phyloP scores from a whole-genome alignment of 2,888 invertebrate species.

The Kuschelorhynchus macadamiae region DNA sequence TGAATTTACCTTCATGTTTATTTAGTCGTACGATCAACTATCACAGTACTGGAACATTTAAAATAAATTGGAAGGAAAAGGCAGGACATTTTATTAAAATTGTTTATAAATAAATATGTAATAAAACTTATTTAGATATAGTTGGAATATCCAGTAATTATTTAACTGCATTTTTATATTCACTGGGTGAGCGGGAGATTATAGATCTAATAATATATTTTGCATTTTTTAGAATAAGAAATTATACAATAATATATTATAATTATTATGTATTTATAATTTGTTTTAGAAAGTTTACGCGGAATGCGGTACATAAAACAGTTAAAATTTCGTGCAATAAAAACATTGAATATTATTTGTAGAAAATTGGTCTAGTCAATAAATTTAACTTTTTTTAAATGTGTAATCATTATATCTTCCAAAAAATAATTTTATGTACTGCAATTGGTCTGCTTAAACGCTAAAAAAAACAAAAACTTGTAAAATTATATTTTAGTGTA shows the following conservation, averaged over 20 bases:
- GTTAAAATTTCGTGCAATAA: slow-evolving; percentile 54
- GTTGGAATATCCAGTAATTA: no score
- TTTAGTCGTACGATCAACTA: no score
- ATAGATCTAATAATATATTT: slow-evolving; percentile 49
- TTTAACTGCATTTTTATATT: slow-evolving; percentile 54
- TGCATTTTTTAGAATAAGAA: slow-evolving; percentile 51
- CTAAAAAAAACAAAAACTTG: neutral
- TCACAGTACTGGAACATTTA: no score
- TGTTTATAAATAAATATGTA: no score
- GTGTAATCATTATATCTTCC: neutral
- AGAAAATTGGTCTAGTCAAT: slow-evolving; percentile 34
- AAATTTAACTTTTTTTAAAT: slow-evolving; percentile 5
- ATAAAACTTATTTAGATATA: no score
- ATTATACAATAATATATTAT: slow-evolving; percentile 55
- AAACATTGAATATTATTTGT: no score
- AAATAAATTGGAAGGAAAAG: no score
- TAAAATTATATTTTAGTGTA: slow-evolving; percentile 33
- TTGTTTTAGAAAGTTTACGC: slow-evolving; percentile 55
- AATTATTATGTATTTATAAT: no score
- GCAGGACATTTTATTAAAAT: no score
- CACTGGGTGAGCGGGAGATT: slow-evolving; percentile 62
- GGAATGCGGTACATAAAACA: slow-evolving; percentile 54
- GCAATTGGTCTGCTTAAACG: neutral
- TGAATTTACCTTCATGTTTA: no score
- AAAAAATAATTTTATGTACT: neutral